A percentile compares a stretch with the other conserved stretches of the same genome.
These are phyloP conservation scores for Odontocolon sp. DNA, from an alignment of 2,888 invertebrate genomes.

Conservation along the genomic window DNA sequence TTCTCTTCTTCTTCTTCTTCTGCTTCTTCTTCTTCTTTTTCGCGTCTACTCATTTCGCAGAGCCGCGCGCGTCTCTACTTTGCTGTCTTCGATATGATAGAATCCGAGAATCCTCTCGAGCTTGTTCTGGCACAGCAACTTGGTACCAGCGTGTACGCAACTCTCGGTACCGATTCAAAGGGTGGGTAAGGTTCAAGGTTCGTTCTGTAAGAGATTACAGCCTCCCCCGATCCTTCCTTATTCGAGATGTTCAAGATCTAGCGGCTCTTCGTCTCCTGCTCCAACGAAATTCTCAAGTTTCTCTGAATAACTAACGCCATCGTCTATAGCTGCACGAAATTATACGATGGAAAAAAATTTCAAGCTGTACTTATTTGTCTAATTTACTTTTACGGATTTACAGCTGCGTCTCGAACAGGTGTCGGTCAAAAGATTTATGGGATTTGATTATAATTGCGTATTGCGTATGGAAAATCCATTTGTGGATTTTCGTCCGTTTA, in stretches of 20 bases:
- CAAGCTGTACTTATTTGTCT: too few relatives aligned
- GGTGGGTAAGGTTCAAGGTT: constrained; percentile 48
- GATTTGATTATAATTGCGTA: background rate
- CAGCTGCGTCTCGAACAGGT: constrained; percentile 55
- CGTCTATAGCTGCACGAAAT: too few relatives aligned
- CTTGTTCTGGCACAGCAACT: background rate
- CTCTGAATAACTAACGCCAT: too few relatives aligned
- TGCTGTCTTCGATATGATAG: background rate
- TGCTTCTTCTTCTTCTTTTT: too few relatives aligned
- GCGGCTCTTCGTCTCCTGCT: constrained; percentile 2
- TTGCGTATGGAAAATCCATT: background rate
- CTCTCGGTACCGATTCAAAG: too few relatives aligned
- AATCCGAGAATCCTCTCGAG: background rate
- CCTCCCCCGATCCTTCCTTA: constrained; percentile 7
- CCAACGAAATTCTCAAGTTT: background rate
- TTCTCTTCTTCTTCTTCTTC: too few relatives aligned
- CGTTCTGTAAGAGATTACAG: constrained; percentile 48
- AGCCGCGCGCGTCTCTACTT: background rate
- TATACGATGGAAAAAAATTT: too few relatives aligned
- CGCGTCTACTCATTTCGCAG: constrained; percentile 28
- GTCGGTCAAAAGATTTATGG: constrained; percentile 46
- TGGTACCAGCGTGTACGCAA: too few relatives aligned
- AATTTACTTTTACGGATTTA: too few relatives aligned
- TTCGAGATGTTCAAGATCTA: background rate
- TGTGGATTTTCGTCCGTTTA: background rate